Evolutionary conservation across 2,113 vertebrate species (phyloP).

Genomic region (Notiomystis cincta): DNA sequence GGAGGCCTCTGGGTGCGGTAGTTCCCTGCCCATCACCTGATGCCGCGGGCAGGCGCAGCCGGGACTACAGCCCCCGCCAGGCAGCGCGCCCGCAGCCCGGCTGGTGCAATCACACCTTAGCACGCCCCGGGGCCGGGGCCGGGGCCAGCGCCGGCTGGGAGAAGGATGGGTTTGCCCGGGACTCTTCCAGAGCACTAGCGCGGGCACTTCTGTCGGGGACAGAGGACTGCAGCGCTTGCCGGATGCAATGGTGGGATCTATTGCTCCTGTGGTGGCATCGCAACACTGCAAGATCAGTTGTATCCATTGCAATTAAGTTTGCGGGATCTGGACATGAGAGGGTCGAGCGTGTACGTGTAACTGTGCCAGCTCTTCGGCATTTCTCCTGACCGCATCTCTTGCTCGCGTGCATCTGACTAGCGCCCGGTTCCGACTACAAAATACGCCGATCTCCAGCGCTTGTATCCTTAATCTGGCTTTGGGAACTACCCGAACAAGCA

Average conservation of each 20-base stretch:
- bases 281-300: neutral
- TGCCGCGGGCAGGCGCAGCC: neutral
- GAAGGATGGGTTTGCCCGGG: neutral
- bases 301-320: neutral
- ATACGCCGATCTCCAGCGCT: neutral
- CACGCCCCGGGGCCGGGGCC: neutral
- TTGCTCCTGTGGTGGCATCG: neutral
- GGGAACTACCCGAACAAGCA: neutral
- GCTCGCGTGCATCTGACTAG: neutral
- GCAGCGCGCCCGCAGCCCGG: neutral
- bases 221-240: neutral
- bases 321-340: neutral
- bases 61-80: conserved; percentile 49
- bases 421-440: neutral
- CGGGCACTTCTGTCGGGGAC: neutral
- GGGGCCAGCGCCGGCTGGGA: neutral
- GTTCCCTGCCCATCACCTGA: conserved; percentile 17
- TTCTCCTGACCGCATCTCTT: neutral
- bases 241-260: neutral
- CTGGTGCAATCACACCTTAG: conserved; percentile 25
- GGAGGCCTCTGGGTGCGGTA: conserved; percentile 21
- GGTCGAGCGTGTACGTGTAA: neutral
- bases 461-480: neutral
- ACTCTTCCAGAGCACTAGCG: neutral
- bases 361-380: neutral